Percentiles rank a stretch among this genome's conserved stretches.
Evolutionary conservation across 2,888 invertebrate genomes (phyloP).

Genomic region (Drosophila subsilvestris): DNA sequence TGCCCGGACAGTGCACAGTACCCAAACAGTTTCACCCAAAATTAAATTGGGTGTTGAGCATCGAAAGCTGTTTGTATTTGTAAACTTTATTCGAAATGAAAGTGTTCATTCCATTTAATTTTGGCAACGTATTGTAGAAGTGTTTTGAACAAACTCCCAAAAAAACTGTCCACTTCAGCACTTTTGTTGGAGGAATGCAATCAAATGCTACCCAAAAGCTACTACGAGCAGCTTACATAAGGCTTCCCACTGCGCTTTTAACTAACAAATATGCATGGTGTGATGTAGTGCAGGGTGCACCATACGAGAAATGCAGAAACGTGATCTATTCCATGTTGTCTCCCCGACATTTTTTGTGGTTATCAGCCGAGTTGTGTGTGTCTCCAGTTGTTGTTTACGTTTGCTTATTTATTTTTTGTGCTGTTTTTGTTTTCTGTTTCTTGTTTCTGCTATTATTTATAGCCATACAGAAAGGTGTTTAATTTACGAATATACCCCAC

Average conservation of each 20-base stretch:
- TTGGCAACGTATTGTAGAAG: too few species aligned
- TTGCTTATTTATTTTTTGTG: slow-evolving; percentile 39
- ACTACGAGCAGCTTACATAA: not conserved
- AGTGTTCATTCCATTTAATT: too few species aligned
- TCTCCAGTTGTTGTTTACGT: slow-evolving; percentile 43
- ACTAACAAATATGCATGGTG: slow-evolving; percentile 7
- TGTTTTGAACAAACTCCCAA: too few species aligned
- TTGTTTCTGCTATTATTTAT: slow-evolving; percentile 46
- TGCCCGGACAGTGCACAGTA: too few species aligned
- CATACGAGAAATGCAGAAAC: slow-evolving; percentile 70
- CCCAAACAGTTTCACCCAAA: too few species aligned
- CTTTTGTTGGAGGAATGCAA: not conserved
- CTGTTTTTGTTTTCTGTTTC: slow-evolving; percentile 1
- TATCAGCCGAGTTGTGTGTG: slow-evolving; percentile 57
- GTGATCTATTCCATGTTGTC: slow-evolving; percentile 69
- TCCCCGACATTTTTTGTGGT: slow-evolving; percentile 55
- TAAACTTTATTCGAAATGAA: too few species aligned
- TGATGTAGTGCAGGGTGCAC: slow-evolving; percentile 13
- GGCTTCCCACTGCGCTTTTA: not conserved
- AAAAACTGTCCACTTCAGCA: not conserved
- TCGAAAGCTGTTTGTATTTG: too few species aligned
- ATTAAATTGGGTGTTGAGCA: too few species aligned
- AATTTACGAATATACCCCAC: slow-evolving; percentile 32
- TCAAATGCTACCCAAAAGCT: not conserved
- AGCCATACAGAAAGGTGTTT: slow-evolving; percentile 37